A percentile compares a stretch with the other conserved stretches of the same genome.
Evolutionary conservation across 2,113 vertebrate species (phyloP).

Genomic region (Platysteira castanea): DNA sequence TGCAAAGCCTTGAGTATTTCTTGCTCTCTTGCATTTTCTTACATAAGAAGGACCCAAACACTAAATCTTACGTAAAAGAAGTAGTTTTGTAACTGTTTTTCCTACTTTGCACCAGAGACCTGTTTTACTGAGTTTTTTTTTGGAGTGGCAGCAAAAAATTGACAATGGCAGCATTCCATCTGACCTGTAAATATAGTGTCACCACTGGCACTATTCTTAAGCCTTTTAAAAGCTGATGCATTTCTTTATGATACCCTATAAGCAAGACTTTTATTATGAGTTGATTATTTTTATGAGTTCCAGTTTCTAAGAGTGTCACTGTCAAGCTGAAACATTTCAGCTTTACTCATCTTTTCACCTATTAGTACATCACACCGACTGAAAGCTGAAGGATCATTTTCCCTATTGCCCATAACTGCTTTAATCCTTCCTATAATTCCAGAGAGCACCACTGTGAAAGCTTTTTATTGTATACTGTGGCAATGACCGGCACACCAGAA

Average conservation of each 20-base stretch:
- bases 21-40: neutral
- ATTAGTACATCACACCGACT: neutral
- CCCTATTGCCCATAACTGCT: neutral
- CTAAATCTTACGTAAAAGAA: neutral
- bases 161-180: neutral
- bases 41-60: neutral
- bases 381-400: neutral
- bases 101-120: neutral
- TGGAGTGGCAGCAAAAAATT: neutral
- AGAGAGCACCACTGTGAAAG: neutral
- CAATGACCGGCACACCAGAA: neutral
- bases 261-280: neutral
- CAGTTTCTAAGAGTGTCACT: neutral
- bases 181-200: neutral
- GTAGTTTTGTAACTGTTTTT: neutral
- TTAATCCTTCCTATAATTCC: constrained; percentile 4
- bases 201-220: neutral
- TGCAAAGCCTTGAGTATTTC: neutral
- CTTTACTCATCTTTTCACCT: neutral
- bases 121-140: neutral
- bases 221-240: neutral
- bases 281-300: neutral
- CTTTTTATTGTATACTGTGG: neutral
- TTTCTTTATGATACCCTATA: neutral
- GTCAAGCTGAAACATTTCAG: neutral